phyloP scores from a whole-genome alignment of 2,797 vertebrate genomes.

The Potorous gilbertii region DNA sequence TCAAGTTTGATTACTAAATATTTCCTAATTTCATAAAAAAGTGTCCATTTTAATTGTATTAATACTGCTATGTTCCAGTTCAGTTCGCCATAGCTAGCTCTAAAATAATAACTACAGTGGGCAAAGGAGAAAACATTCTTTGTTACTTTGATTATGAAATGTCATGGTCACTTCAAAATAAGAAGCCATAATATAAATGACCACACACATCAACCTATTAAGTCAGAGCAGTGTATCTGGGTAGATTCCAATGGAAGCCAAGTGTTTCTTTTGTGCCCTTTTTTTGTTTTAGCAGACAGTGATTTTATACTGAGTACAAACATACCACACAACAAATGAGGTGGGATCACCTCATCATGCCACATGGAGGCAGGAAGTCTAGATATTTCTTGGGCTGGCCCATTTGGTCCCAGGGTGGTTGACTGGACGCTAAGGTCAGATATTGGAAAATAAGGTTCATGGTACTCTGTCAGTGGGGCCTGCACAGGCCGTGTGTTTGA shows the following conservation, averaged over 20 bases:
- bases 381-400: conserved; percentile 47
- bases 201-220: background rate
- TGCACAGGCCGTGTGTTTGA: conserved; percentile 68
- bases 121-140: conserved; percentile 20
- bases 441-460: conserved; percentile 74
- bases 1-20: conserved; percentile 50
- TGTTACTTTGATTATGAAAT: conserved; percentile 24
- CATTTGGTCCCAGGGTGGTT: conserved; percentile 52
- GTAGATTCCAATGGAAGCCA: conserved; percentile 9
- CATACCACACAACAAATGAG: background rate
- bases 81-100: conserved; percentile 15
- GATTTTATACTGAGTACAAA: conserved; percentile 54
- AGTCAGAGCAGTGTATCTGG: background rate
- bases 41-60: background rate
- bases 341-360: conserved; percentile 62
- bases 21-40: background rate
- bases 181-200: conserved; percentile 36
- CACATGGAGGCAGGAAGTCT: conserved; percentile 45
- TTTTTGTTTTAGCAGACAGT: conserved; percentile 31
- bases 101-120: conserved; percentile 41
- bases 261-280: background rate
- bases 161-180: conserved; percentile 29
- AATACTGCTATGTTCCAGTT: conserved; percentile 6
- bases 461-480: conserved; percentile 64
- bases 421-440: conserved; percentile 65